Base-by-base conservation (phyloP, 2,113 vertebrate species). In the Leptodactylus fuscus region DNA sequence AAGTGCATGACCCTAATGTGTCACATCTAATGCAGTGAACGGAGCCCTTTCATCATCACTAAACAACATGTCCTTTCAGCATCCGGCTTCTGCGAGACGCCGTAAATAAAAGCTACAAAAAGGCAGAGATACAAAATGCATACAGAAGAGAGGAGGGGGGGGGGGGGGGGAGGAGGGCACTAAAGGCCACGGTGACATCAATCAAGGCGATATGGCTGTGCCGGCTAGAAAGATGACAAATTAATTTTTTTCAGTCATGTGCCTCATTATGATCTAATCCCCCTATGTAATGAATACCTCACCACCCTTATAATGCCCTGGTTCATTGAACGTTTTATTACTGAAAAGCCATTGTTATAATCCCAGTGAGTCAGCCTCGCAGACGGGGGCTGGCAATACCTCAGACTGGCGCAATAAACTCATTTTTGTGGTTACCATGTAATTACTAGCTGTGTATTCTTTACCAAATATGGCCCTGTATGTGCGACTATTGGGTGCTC, bases 1-100 rank as follows among this genome's bases (percentile, higher is more conserved):
- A 95, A 4, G 93, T 93, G 93, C 87, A 92, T 90, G 90, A 90
- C 88, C 89, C 53, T 87, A 90, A 85, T 85, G 86, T 87, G 88
- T 90, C 41, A 79, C 85, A 87, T 62, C 88, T 77, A 91, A 82
- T 83, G 18, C 82, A 92, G 87, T 91, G 60, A 88, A 73, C 87
- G 80, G 77, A 91, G 88, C 79, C 84, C 67, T 73, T 91, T 87
- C 55, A 81, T 71, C 87, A 89, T 65, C 87, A 83, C 81, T 74
- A 88, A 86, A 86, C 20, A 88, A 88, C 82, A 87, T 87, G 48
- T 60, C 67, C 85, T 78, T 87, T 73, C 67, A 62, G 89, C 27
- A 89, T 49, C 81, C 74, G 38, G 70, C 69, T 65, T 82, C 90
- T 24, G 78, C 82, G 87, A 87, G 85, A 89, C 81, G 85, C 79